phyloP scores from a whole-genome alignment of 2,888 invertebrate species.

The Aethes cnicana region DNA sequence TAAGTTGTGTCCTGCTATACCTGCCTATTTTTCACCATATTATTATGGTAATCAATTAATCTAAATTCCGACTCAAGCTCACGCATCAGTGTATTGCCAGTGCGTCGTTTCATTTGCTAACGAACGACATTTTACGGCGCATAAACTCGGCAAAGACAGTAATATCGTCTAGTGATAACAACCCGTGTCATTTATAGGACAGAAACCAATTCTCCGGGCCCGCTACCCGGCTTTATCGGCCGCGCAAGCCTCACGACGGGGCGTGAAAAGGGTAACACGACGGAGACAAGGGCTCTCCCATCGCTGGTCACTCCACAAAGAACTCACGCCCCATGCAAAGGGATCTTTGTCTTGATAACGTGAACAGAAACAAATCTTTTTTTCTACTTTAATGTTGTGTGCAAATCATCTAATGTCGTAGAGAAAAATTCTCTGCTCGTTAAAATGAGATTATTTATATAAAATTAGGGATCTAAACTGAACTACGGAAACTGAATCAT shows the following conservation, averaged over 20 bases:
- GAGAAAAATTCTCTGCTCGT: slow-evolving; percentile 9
- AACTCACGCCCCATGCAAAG: slow-evolving; percentile 40
- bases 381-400: slow-evolving; percentile 48
- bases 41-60: slow-evolving; percentile 41
- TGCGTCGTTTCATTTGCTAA: slow-evolving; percentile 52
- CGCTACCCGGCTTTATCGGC: slow-evolving; percentile 28
- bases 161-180: slow-evolving; percentile 55
- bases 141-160: slow-evolving; percentile 48
- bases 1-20: slow-evolving; percentile 5
- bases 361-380: slow-evolving; percentile 50
- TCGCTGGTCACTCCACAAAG: slow-evolving; percentile 40
- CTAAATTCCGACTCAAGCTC: slow-evolving; percentile 38
- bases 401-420: slow-evolving; percentile 34
- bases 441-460: slow-evolving; percentile 1
- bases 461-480: too few relatives aligned
- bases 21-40: slow-evolving; percentile 37
- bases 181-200: slow-evolving; percentile 44
- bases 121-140: slow-evolving; percentile 51
- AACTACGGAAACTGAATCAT: too few relatives aligned
- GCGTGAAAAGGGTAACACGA: slow-evolving; percentile 36
- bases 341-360: slow-evolving; percentile 45
- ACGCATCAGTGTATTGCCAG: slow-evolving; percentile 37
- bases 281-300: slow-evolving; percentile 35
- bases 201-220: slow-evolving; percentile 41
- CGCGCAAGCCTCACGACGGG: background rate